phyloP scores from a whole-genome alignment of 2,888 invertebrate species.

The Nephrotoma appendiculata region DNA sequence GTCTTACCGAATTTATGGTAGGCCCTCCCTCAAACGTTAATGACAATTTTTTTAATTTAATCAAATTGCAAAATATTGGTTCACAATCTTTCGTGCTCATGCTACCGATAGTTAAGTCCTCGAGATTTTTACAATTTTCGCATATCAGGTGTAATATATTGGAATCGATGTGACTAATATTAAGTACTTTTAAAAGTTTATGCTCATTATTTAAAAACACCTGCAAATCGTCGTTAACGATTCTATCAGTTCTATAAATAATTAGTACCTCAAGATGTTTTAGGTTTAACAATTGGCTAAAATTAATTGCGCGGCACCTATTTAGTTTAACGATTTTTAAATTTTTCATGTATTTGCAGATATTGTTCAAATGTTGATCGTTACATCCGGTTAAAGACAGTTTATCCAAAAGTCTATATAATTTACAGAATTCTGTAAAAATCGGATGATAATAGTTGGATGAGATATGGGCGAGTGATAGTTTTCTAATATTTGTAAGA shows the following conservation, averaged over 20 bases:
- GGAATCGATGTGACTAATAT: too few species aligned
- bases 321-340: background rate
- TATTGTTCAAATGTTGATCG: background rate
- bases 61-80: background rate
- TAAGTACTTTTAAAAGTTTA: too few species aligned
- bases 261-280: background rate
- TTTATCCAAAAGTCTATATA: background rate
- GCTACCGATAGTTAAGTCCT: too few species aligned
- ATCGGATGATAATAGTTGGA: too few species aligned
- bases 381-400: background rate
- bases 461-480: too few species aligned
- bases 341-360: background rate
- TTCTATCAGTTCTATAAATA: background rate
- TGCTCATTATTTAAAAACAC: too few species aligned
- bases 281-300: background rate
- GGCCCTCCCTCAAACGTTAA: background rate
- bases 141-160: too few species aligned
- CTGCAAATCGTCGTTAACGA: background rate
- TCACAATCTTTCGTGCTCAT: background rate
- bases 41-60: background rate
- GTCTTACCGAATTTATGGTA: background rate
- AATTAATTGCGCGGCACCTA: background rate
- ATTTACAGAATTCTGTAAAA: background rate
- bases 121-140: too few species aligned
- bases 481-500: too few species aligned